These are phyloP conservation scores for Siniperca chuatsi DNA, from an alignment of 2,113 vertebrate genomes.

Conservation along the genomic window DNA sequence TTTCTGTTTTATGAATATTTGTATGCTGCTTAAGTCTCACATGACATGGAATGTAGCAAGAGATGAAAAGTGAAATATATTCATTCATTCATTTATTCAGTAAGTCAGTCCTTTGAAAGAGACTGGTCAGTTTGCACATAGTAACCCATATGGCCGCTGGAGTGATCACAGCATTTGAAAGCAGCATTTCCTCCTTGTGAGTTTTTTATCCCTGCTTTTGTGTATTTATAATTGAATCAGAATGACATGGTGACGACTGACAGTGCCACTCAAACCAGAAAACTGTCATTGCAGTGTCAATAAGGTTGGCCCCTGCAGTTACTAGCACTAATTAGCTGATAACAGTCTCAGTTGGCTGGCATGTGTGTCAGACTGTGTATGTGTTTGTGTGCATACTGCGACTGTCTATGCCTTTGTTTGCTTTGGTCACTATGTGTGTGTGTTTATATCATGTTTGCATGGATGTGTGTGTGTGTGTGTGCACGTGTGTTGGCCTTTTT, in stretches of 20 bases:
- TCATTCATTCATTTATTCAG: slow-evolving; percentile 13
- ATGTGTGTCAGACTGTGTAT: slow-evolving; percentile 35
- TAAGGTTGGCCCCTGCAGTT: slow-evolving; percentile 68
- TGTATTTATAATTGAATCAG: slow-evolving; percentile 62
- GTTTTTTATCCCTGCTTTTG: slow-evolving; percentile 31
- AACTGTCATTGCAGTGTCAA: slow-evolving; percentile 64
- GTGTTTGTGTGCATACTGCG: slow-evolving; percentile 20
- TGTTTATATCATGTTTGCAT: background rate
- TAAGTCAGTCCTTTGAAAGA: slow-evolving; percentile 13
- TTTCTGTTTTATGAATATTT: slow-evolving; percentile 13
- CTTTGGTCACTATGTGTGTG: background rate
- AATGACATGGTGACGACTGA: slow-evolving; percentile 51
- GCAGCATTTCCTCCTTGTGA: background rate
- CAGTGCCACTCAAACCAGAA: slow-evolving; percentile 63
- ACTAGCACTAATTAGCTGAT: slow-evolving; percentile 73
- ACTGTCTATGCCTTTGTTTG: slow-evolving; percentile 1
- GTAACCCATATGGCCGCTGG: slow-evolving; percentile 10
- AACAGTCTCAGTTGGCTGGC: slow-evolving; percentile 57
- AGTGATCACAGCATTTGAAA: slow-evolving; percentile 17
- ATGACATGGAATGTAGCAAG: background rate
- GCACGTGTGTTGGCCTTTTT: slow-evolving; percentile 33
- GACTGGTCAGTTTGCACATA: slow-evolving; percentile 30
- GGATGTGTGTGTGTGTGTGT: background rate
- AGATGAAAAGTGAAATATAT: slow-evolving; percentile 11
- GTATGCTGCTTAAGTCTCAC: background rate